A percentile compares a stretch with the other conserved stretches of the same genome.
Evolutionary conservation across 2,113 vertebrate species (phyloP).

Genomic region (Chaetodon trifascialis): DNA sequence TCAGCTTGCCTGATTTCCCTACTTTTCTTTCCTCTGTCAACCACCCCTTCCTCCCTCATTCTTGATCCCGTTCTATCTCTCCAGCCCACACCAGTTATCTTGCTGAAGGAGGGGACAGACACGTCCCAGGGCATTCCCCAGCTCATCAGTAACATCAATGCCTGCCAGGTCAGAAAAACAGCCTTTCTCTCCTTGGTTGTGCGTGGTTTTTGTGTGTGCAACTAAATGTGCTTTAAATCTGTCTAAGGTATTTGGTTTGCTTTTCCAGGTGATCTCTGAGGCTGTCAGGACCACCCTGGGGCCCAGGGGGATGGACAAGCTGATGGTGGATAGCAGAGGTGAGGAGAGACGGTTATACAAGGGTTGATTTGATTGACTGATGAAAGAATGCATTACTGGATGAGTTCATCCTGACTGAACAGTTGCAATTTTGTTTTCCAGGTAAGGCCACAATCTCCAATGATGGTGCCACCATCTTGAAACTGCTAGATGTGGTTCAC

Average conservation of each 20-base stretch:
- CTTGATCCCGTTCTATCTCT: background rate
- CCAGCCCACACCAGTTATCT: constrained; percentile 94
- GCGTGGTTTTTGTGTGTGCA: background rate
- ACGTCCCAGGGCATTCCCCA: constrained; percentile 96
- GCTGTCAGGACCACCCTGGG: constrained; percentile 96
- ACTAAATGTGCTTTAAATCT: background rate
- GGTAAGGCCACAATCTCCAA: constrained; percentile 99
- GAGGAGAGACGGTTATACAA: constrained; percentile 28
- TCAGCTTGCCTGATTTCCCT: background rate
- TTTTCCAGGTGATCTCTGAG: constrained; percentile 94
- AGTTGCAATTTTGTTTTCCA: constrained; percentile 65
- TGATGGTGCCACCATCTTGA: constrained; percentile 97
- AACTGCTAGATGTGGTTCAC: constrained; percentile 96
- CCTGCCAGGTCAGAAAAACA: constrained; percentile 87
- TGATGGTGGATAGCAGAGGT: constrained; percentile 95
- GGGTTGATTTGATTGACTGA: background rate
- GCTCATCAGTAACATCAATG: constrained; percentile 97
- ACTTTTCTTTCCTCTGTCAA: too few relatives aligned
- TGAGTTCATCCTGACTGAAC: background rate
- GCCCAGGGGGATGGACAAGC: constrained; percentile 98
- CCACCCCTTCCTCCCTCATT: too few relatives aligned
- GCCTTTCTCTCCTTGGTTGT: background rate
- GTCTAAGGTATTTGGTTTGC: constrained; percentile 10
- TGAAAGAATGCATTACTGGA: background rate
- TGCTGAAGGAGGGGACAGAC: constrained; percentile 98